A percentile compares a stretch with the other conserved stretches of the same genome.
phyloP scores from a whole-genome alignment of 1,140 invertebrate genomes.

The Drosophila yakuba region DNA sequence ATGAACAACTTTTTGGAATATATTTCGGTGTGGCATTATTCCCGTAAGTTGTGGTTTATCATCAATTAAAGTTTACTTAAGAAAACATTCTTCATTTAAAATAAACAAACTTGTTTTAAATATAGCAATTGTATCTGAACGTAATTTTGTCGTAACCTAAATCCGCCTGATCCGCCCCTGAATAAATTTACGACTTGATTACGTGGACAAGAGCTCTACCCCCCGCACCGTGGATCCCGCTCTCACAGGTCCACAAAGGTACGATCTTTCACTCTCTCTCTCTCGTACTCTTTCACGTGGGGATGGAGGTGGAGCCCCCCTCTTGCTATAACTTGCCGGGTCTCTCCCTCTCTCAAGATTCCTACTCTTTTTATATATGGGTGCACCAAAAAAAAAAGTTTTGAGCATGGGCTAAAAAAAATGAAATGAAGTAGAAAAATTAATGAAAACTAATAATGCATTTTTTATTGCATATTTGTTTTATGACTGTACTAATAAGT shows the following conservation, averaged over 20 bases:
- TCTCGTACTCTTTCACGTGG: conserved; percentile 1
- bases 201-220: conserved; percentile 65
- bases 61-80: neutral
- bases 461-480: too few species aligned
- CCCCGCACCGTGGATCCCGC: neutral
- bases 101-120: too few species aligned
- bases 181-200: conserved; percentile 54
- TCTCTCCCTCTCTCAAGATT: neutral
- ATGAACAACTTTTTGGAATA: neutral
- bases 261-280: conserved; percentile 5
- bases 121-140: too few species aligned
- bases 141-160: neutral
- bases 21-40: conserved; percentile 2
- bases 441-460: neutral
- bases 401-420: neutral
- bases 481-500: neutral
- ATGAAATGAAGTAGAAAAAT: neutral
- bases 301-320: too few species aligned
- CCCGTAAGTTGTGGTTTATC: conserved; percentile 11
- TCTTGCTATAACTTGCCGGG: too few species aligned
- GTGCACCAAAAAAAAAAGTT: neutral
- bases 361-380: neutral
- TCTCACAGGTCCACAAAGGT: neutral
- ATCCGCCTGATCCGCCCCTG: conserved; percentile 38
- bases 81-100: too few species aligned